Conservation (phyloP, 2,797 vertebrate genomes). For the Xiphophorus birchmanni region DNA sequence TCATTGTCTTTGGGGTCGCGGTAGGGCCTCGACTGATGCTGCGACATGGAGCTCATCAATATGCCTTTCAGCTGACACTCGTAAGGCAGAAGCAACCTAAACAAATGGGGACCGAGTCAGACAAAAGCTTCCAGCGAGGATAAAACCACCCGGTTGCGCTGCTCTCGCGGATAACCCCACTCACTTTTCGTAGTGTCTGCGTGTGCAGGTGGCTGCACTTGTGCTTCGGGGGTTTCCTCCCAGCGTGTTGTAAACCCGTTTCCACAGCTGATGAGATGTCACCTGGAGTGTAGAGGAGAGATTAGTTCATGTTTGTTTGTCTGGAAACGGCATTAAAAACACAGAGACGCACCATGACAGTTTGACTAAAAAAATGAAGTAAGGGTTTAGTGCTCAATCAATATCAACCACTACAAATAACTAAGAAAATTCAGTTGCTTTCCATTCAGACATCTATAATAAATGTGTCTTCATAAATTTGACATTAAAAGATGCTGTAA, state of each 20-base stretch:
- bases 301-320: not conserved
- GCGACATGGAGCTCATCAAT: conserved; percentile 29
- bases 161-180: rapidly evolving
- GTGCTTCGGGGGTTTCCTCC: conserved; percentile 85
- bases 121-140: not conserved
- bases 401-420: not conserved
- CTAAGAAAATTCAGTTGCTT: not conserved
- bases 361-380: not conserved
- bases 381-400: not conserved
- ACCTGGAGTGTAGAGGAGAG: conserved; percentile 63
- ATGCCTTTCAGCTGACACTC: conserved; percentile 76
- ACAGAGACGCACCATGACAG: not conserved
- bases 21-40: conserved; percentile 37
- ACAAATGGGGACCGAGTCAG: not conserved
- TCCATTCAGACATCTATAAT: not conserved
- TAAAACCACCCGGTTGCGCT: rapidly evolving
- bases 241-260: conserved; percentile 82
- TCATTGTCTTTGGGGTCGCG: conserved; percentile 29
- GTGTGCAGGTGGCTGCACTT: conserved; percentile 84
- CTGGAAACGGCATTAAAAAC: not conserved
- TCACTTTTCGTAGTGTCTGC: conserved; percentile 85
- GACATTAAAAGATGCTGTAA: not conserved
- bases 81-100: conserved; percentile 78
- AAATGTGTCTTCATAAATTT: not conserved
- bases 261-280: conserved; percentile 82